Conservation (phyloP, 2,888 invertebrate genomes). For the Pseudolycoriella hygida region DNA sequence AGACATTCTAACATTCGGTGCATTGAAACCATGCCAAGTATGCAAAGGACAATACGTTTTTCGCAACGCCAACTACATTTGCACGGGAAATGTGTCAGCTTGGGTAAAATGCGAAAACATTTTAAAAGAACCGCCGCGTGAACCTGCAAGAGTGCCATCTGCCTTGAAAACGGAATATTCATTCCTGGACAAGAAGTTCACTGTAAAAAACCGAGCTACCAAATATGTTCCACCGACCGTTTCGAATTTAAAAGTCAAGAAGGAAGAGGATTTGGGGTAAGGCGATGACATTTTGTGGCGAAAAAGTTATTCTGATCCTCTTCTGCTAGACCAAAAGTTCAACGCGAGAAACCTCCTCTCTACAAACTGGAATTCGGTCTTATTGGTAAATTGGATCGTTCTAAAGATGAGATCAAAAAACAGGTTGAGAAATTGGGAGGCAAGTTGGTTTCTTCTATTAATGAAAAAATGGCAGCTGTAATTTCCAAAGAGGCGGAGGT, state of each 20-base stretch:
- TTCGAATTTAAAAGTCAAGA: slow-evolving; percentile 29
- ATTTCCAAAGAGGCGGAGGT: slow-evolving; percentile 53
- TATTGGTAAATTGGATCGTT: slow-evolving; percentile 35
- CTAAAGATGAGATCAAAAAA: slow-evolving; percentile 45
- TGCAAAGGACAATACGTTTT: slow-evolving; percentile 46
- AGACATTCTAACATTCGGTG: slow-evolving; percentile 82
- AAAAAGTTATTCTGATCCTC: neutral
- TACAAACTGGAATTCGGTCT: slow-evolving; percentile 64
- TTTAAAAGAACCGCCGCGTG: slow-evolving; percentile 53
- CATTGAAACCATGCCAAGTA: slow-evolving; percentile 50
- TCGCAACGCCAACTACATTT: slow-evolving; percentile 62
- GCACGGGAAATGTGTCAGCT: slow-evolving; percentile 65
- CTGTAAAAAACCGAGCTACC: slow-evolving; percentile 38
- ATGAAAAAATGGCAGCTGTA: slow-evolving; percentile 49
- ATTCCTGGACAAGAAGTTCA: slow-evolving; percentile 42
- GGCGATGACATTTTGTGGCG: neutral
- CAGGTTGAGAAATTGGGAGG: slow-evolving; percentile 63
- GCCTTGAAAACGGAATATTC: slow-evolving; percentile 36
- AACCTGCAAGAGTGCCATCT: slow-evolving; percentile 47
- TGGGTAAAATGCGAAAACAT: slow-evolving; percentile 76
- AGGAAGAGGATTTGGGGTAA: slow-evolving; percentile 22
- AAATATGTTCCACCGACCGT: slow-evolving; percentile 32
- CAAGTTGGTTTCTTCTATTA: slow-evolving; percentile 43
- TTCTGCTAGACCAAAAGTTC: slow-evolving; percentile 38
- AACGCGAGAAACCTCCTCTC: slow-evolving; percentile 46